These are phyloP conservation scores for Polylopha cassiicola DNA, from an alignment of 2,888 invertebrate genomes.

Conservation along the genomic window DNA sequence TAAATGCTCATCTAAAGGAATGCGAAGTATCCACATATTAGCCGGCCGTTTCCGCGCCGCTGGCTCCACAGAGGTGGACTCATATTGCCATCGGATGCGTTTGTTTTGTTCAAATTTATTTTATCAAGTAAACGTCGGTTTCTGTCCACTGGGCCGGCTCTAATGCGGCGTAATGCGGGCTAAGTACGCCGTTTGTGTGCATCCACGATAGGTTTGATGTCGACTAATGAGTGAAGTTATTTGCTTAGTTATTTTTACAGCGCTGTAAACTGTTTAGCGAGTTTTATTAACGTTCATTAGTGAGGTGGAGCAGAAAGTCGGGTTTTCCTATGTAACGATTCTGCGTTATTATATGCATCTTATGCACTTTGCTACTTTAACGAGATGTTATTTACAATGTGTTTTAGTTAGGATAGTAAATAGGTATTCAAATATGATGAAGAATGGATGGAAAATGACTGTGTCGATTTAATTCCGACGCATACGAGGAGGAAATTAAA, in stretches of 20 bases:
- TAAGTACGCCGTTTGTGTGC: slow-evolving; percentile 29
- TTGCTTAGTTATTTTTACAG: slow-evolving; percentile 60
- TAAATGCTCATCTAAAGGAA: slow-evolving; percentile 51
- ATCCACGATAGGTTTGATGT: slow-evolving; percentile 39
- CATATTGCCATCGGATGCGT: slow-evolving; percentile 71
- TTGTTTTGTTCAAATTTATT: slow-evolving; percentile 76
- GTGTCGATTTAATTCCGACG: not conserved
- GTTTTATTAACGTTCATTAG: slow-evolving; percentile 35
- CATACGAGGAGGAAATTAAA: not conserved
- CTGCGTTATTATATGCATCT: not conserved
- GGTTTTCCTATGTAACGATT: slow-evolving; percentile 3
- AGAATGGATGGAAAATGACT: no score
- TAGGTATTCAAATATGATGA: no score
- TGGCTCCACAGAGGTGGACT: slow-evolving; percentile 71
- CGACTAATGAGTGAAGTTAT: slow-evolving; percentile 65
- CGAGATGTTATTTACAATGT: no score
- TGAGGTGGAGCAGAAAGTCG: slow-evolving; percentile 12
- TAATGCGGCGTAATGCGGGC: slow-evolving; percentile 67
- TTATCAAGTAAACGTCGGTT: slow-evolving; percentile 74
- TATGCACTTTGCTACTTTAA: no score
- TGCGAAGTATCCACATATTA: slow-evolving; percentile 70
- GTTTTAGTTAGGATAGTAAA: no score
- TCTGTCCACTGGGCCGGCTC: slow-evolving; percentile 60
- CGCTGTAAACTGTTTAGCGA: slow-evolving; percentile 41
- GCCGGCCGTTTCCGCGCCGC: slow-evolving; percentile 70